Percentiles rank a stretch among this genome's conserved stretches.
Conservation (phyloP, 2,888 invertebrate species). For the Ethmia dodecea region DNA sequence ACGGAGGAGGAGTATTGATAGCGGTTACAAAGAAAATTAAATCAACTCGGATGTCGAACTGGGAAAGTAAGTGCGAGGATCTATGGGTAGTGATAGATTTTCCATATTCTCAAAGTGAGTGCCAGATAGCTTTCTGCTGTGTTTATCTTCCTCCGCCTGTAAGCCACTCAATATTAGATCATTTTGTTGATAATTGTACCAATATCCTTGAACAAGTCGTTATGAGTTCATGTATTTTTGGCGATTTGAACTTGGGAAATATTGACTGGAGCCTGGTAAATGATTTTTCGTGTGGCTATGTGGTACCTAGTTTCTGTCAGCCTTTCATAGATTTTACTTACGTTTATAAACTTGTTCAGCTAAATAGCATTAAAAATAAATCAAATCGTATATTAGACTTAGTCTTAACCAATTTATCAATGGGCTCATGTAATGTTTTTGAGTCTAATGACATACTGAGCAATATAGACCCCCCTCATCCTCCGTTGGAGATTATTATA, state of each 20-base stretch:
- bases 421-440: neutral
- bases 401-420: constrained; percentile 1
- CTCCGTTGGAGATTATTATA: neutral
- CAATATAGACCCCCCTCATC: neutral
- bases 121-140: constrained; percentile 8
- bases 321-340: constrained; percentile 2
- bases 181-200: constrained; percentile 6
- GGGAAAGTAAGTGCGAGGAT: constrained; percentile 12
- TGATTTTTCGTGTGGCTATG: neutral
- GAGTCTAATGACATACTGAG: neutral
- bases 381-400: constrained; percentile 4
- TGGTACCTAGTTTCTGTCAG: neutral
- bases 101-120: neutral
- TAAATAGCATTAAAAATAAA: constrained; percentile 2
- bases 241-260: constrained; percentile 7
- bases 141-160: constrained; percentile 12
- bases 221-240: neutral
- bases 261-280: constrained; percentile 7
- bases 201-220: neutral
- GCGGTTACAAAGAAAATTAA: constrained; percentile 1
- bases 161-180: constrained; percentile 3
- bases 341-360: constrained; percentile 6
- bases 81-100: constrained; percentile 8
- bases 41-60: constrained; percentile 4
- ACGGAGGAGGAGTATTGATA: neutral